Conservation (phyloP, 2,888 invertebrate species). For the Ophioninae sp. region DNA sequence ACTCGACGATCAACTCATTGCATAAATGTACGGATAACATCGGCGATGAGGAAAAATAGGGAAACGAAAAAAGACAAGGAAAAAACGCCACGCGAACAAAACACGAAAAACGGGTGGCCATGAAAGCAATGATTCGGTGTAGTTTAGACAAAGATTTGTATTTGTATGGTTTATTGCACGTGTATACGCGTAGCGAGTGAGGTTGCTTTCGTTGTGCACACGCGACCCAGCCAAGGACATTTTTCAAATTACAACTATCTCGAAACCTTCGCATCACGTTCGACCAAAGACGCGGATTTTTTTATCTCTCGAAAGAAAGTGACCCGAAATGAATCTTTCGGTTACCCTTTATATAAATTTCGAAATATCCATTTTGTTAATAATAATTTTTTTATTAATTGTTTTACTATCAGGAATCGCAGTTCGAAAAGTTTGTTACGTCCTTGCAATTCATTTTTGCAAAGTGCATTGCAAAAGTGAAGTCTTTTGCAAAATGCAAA, state of each 20-base stretch:
- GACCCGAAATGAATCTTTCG: neutral
- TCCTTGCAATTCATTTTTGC: no score
- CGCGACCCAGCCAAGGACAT: neutral
- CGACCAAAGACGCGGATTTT: neutral
- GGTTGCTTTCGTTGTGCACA: neutral
- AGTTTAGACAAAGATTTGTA: slow-evolving; percentile 50
- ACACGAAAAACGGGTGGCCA: slow-evolving; percentile 11
- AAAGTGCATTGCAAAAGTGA: no score
- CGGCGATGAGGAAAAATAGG: slow-evolving; percentile 31
- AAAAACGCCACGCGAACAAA: slow-evolving; percentile 2
- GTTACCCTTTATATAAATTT: neutral
- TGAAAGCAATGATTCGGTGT: slow-evolving; percentile 13
- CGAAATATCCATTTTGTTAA: neutral
- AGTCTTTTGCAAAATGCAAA: no score
- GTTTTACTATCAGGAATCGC: neutral
- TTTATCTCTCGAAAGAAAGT: neutral
- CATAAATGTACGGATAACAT: slow-evolving; percentile 48
- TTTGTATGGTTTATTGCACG: slow-evolving; percentile 55
- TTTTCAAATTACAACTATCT: neutral
- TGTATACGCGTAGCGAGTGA: slow-evolving; percentile 49
- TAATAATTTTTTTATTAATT: neutral
- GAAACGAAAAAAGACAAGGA: slow-evolving; percentile 1
- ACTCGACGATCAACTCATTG: slow-evolving; percentile 63
- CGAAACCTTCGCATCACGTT: neutral
- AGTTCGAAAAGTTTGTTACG: neutral